Evolutionary conservation across 2,888 invertebrate species (phyloP), one percentile per base, ranked within the genome.

Genomic region (Pheosia gnoma): DNA sequence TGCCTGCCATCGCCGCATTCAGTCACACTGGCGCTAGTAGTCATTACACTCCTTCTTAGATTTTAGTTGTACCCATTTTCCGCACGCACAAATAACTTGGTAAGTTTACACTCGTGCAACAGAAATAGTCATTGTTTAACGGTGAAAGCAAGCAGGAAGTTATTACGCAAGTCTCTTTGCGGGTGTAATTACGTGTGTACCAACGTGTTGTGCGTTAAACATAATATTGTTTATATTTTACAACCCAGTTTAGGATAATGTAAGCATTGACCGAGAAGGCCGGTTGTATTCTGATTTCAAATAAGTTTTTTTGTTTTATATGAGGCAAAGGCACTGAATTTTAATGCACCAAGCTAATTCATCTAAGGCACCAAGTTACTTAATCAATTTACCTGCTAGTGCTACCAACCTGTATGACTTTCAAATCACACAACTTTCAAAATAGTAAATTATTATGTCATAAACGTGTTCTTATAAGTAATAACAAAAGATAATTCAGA

Each of bases 131-230:
- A 82, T 82, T 84, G 85, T 84, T 81, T 45, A 56, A 77, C 75
- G 80, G 90, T 88, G 90, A 91, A 91, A 91, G 90, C 81, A 86
- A 91, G 90, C 81, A 86, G 90, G 90, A 90, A 90, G 81, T 84
- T 81, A 81, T 89, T 89, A 86, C 83, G 88, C 82, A 89, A 89
- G 79, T 84, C 81, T 78, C 79, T 79, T 75, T 74, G 78, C 75
- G 71, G 67, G 71, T 74, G 75, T 80, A 81, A 82, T 81, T 85
- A 80, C 74, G 72, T 75, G 72, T 75, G 65, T 67, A 73, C 59
- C 47, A n/a, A 47, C 47, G 60, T 63, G 70, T 73, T 70, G 61
- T 66, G 62, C 65, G 68, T 67, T 63, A 71, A 65, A 61, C 56
- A 59, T 61, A 58, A 63, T 47, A 59, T 39, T 57, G 65, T 36